Evolutionary conservation across 2,797 vertebrate species (phyloP), one percentile per base, ranked within the genome.

Genomic region (Rhynchonycteris naso): DNA sequence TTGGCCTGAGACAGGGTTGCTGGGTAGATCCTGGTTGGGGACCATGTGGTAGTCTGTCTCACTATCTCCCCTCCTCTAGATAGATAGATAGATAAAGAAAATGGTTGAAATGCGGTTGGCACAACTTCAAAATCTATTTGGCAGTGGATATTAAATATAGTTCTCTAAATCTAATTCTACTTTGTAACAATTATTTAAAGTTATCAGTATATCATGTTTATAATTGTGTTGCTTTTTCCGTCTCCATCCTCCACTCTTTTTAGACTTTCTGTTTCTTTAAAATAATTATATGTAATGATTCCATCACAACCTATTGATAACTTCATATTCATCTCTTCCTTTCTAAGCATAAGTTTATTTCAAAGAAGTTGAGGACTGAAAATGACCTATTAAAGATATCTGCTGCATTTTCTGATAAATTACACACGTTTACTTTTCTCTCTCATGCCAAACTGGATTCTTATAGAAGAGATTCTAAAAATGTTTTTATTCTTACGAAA

Each of bases 391-490:
- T 80, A n/a, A 88, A 47, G 33, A 72, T 74, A 68, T 47, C 66
- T 74, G 7, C 58, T 76, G 10, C n/a, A 75, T 81, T 89, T 91
- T 75, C 80, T 78, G 28, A 59, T 50, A 59, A 76, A 59, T 82
- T 59, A 71, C 1, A 14, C 2, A 6, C 24, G 11, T 56, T 88
- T 89, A 71, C n/a, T 85, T 88, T 83, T 79, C 26, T 84, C 59
- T 95, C 24, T 87, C 11, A 21, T 88, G 52, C 72, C 26, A 63
- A 16, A 13, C 59, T 68, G 59, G 71, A 56, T 79, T 35, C 93
- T 91, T 81, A 35, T 10, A 54, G 76, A 78, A 63, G 28, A 72
- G 28, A 4, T 71, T 75, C 80, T 96, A 63, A 89, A 80, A 92
- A n/a, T 74, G 22, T 26, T 59, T 83, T 90, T 21, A 59, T 79